Conservation (phyloP, 2,113 vertebrate species). For the Etheostoma cragini region DNA sequence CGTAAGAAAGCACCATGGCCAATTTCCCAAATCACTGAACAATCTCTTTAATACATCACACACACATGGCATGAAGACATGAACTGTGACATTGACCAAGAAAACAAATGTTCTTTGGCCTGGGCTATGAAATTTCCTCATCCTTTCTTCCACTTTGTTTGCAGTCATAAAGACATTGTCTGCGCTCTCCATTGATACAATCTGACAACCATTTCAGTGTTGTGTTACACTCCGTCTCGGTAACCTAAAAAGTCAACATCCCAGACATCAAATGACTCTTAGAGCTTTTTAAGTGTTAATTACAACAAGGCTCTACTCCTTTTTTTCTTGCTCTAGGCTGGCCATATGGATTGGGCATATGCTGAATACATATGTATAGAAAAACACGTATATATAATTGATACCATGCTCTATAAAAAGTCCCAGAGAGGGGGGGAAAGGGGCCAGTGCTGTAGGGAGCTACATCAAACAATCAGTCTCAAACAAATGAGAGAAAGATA, state of each 20-base stretch:
- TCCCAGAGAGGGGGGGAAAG: slow-evolving; percentile 43
- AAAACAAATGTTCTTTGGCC: not conserved
- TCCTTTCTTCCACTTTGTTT: slow-evolving; percentile 1
- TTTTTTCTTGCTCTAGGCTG: slow-evolving; percentile 64
- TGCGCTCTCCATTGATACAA: not conserved
- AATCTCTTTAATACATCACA: not conserved
- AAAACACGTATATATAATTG: slow-evolving; percentile 76
- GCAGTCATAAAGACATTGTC: not conserved
- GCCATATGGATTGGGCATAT: slow-evolving; percentile 82
- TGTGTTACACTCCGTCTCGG: slow-evolving; percentile 42
- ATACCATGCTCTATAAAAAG: slow-evolving; percentile 77
- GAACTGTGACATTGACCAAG: not conserved
- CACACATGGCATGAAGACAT: not conserved
- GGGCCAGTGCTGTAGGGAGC: slow-evolving; percentile 71
- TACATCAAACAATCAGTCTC: slow-evolving; percentile 73
- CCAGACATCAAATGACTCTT: slow-evolving; percentile 52
- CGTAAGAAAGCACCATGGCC: not conserved
- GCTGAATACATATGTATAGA: slow-evolving; percentile 71
- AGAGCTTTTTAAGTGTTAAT: slow-evolving; percentile 72
- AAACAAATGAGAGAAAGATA: slow-evolving; percentile 42
- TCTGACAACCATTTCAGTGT: slow-evolving; percentile 18
- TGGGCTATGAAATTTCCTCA: not conserved
- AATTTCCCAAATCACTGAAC: not conserved
- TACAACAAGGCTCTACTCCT: slow-evolving; percentile 41
- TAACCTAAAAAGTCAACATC: slow-evolving; percentile 41